Percentiles rank a stretch among this genome's conserved stretches.
Evolutionary conservation across 2,113 vertebrate species (phyloP).

Genomic region (Sapajus apella): DNA sequence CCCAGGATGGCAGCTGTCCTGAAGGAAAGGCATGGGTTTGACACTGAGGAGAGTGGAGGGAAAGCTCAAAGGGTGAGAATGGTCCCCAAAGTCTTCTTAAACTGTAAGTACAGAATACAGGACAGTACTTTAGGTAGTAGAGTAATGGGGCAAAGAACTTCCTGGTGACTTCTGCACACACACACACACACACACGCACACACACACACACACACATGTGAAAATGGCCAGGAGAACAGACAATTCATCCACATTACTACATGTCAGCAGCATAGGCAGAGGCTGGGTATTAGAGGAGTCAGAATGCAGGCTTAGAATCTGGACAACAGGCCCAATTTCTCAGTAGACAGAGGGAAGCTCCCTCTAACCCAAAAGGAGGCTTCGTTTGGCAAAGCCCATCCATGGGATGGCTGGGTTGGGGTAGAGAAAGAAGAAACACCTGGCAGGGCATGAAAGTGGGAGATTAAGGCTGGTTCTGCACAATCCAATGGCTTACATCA

Average conservation of each 20-base stretch:
- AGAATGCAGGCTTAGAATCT: neutral
- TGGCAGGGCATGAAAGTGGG: neutral
- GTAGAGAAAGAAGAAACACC: neutral
- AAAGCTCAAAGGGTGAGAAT: neutral
- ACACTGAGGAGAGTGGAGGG: neutral
- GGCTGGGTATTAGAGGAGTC: neutral
- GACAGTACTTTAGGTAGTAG: neutral
- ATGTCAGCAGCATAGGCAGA: neutral
- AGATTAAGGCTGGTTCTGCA: neutral
- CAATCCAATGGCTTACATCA: too few relatives aligned
- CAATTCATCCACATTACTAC: neutral
- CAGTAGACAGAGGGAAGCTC: neutral
- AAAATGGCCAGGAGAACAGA: neutral
- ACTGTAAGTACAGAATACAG: neutral
- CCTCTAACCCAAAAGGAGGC: neutral
- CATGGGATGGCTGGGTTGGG: neutral
- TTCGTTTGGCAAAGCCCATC: neutral
- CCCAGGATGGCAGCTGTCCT: neutral
- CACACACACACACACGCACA: neutral
- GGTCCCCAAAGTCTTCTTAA: neutral
- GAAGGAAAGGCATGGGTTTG: constrained; percentile 14
- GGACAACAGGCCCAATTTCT: neutral
- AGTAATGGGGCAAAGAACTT: neutral
- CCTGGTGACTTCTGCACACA: neutral
- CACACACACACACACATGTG: too few relatives aligned